These are phyloP conservation scores for Sycobia sp. DNA, from an alignment of 1,140 invertebrate genomes.

Conservation along the genomic window DNA sequence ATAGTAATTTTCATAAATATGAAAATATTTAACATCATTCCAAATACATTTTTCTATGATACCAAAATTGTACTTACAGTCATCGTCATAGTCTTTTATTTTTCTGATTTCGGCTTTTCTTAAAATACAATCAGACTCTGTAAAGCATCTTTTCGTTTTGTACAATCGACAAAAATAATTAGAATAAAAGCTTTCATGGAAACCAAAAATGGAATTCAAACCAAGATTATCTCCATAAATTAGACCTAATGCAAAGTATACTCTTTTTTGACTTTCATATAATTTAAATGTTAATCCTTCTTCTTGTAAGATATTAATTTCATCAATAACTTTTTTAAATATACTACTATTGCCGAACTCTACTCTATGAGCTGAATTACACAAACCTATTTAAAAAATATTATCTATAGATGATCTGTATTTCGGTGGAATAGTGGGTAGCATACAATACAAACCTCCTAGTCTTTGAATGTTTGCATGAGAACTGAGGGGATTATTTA, in stretches of 20 bases:
- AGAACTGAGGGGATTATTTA: constrained; percentile 30
- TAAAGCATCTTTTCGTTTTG: too few species aligned
- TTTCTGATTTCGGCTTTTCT: neutral
- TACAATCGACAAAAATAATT: neutral
- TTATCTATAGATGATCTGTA: neutral
- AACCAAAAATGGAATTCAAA: neutral
- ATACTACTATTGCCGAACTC: neutral
- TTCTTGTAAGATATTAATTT: too few species aligned
- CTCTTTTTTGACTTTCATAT: too few species aligned
- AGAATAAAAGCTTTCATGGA: neutral
- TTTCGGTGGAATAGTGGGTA: constrained; percentile 27
- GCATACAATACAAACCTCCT: constrained; percentile 31
- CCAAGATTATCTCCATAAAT: neutral
- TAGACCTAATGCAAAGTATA: neutral
- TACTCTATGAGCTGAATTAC: neutral
- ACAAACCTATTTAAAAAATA: constrained; percentile 23
- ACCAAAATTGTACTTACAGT: neutral
- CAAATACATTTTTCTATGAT: neutral
- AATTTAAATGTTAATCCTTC: too few species aligned
- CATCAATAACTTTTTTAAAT: neutral
- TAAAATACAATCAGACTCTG: neutral
- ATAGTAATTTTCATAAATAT: neutral
- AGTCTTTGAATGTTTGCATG: constrained; percentile 39
- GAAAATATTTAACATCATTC: neutral
- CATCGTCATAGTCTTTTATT: neutral